Percentiles rank a stretch among this genome's conserved stretches.
Conservation (phyloP, 2,888 invertebrate species). For the Pseudococcus jackbeardsleyi region DNA sequence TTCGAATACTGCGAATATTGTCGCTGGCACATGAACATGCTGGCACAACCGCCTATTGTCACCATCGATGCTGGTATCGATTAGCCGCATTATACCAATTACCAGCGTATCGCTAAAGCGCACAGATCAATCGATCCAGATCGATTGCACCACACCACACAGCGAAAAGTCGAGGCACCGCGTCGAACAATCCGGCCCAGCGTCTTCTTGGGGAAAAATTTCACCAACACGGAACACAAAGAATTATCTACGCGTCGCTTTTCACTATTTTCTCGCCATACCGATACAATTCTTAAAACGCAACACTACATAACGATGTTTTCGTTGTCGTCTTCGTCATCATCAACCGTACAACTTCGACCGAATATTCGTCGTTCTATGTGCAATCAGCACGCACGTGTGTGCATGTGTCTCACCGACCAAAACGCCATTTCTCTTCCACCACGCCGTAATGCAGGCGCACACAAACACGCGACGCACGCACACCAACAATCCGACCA, state of each 20-base stretch:
- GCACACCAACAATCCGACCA: not conserved
- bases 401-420: constrained; percentile 13
- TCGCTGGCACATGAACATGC: constrained; percentile 60
- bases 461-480: not conserved
- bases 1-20: constrained; percentile 15
- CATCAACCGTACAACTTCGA: not conserved
- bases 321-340: not conserved
- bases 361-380: constrained; percentile 13
- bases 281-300: not conserved
- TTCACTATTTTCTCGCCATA: not conserved
- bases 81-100: not conserved
- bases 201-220: not conserved
- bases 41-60: constrained; percentile 21
- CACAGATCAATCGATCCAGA: not conserved
- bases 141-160: not conserved
- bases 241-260: not conserved
- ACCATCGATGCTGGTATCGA: constrained; percentile 7
- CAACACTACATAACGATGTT: not conserved
- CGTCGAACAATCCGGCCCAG: not conserved
- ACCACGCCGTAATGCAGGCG: not conserved
- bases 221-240: not conserved
- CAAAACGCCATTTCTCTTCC: constrained; percentile 26
- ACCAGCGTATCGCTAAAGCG: not conserved
- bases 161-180: not conserved
- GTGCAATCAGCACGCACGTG: constrained; percentile 19